Conservation (phyloP, 1,140 invertebrate genomes). For the Triops cancriformis region DNA sequence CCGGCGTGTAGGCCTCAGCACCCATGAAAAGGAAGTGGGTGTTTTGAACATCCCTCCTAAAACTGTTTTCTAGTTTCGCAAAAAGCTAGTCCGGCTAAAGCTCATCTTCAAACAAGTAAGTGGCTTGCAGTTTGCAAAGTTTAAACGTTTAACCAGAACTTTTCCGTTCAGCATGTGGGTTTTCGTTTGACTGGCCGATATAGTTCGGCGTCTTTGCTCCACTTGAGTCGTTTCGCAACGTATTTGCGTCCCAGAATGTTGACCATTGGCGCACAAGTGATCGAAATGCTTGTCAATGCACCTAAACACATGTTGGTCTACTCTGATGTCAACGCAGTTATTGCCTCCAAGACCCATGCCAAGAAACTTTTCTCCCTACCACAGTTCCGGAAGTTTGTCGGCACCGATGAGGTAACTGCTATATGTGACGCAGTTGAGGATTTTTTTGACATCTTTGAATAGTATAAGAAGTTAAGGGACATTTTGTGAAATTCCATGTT, state of each 20-base stretch:
- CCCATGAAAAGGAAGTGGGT: constrained; percentile 52
- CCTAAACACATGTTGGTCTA: constrained; percentile 39
- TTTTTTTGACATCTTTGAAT: too few relatives aligned
- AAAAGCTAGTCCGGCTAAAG: constrained; percentile 41
- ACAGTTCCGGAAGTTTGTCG: constrained; percentile 2
- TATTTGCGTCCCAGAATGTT: constrained; percentile 49
- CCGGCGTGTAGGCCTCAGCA: constrained; percentile 59
- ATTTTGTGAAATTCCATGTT: too few relatives aligned
- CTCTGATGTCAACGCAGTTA: constrained; percentile 42
- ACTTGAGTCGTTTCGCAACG: constrained; percentile 52
- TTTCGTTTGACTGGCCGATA: constrained; percentile 36
- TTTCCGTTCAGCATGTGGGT: constrained; percentile 4
- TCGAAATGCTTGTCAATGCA: constrained; percentile 43
- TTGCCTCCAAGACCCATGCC: constrained; percentile 41
- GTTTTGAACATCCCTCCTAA: constrained; percentile 33
- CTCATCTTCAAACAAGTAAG: constrained; percentile 55
- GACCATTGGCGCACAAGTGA: constrained; percentile 46
- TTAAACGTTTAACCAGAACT: neutral
- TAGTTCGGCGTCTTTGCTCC: constrained; percentile 46
- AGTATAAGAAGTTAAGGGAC: too few relatives aligned
- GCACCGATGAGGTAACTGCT: constrained; percentile 39
- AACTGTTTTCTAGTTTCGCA: constrained; percentile 26
- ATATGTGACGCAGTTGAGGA: too few relatives aligned
- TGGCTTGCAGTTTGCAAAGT: neutral
- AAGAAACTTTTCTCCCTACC: constrained; percentile 40